Evolutionary conservation across 2,888 invertebrate species (phyloP), one percentile per base, ranked within the genome.

Genomic region (Tiliacea citrago): DNA sequence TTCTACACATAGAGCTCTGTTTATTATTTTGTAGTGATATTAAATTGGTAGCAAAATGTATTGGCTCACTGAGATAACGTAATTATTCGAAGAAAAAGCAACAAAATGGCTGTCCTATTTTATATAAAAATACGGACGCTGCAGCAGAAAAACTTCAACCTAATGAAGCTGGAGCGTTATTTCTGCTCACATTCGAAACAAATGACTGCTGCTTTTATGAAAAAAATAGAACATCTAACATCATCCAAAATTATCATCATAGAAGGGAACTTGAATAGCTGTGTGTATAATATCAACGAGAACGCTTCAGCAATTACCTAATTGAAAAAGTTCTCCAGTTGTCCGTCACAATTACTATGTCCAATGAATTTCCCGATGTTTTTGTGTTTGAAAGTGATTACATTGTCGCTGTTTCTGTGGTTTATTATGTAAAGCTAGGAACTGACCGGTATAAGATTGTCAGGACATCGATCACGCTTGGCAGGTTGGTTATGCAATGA

Each of bases 281-380:
- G 12, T 21, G 6, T 55, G n/a, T 51, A 12, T 49, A 39, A 58
- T 55, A 51, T 21, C n/a, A 63, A 49, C 39, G 35, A 57, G 16
- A 42, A 69, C 35, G 51, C 51, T 75, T 57, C 47, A 75, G 62
- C 62, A 73, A 78, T 86, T 67, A 75, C 39, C 51, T 81, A 76
- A 83, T 83, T 81, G 66, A 80, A 66, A 80, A 83, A 73, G 42
- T 79, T 82, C 55, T 35, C 12, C 63, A 83, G 24, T 66, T 68
- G 67, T 68, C 70, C 57, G 35, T 66, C 65, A 45, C 66, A 85
- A 70, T 74, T 76, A 62, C 57, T 63, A 73, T 62, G 53, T 61
- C 55, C 67, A 60, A 58, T 67, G 62, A 76, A 76, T 79, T 29
- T 71, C 70, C 62, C 68, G 35, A 60, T 71, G 55, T 61, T 61